Conservation (phyloP, 2,113 vertebrate genomes). For the Carassius gibelio region DNA sequence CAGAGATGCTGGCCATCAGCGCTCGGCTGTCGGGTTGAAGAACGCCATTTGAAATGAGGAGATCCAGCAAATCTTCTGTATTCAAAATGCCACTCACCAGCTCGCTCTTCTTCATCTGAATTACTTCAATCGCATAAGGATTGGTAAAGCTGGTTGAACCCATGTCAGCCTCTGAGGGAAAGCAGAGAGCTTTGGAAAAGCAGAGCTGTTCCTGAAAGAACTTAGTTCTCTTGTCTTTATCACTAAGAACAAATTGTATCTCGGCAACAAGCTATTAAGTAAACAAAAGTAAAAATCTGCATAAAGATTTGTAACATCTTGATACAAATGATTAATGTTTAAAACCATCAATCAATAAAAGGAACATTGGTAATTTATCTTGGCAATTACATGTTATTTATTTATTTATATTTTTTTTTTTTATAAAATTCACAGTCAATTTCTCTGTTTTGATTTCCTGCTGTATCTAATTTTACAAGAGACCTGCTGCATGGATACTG, state of each 20-base stretch:
- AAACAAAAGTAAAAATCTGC: not conserved
- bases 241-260: slow-evolving; percentile 33
- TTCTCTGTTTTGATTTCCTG: not conserved
- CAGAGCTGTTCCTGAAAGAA: not conserved
- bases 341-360: not conserved
- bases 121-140: slow-evolving; percentile 75
- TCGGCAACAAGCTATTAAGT: slow-evolving; percentile 47
- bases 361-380: not conserved
- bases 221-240: slow-evolving; percentile 5
- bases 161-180: slow-evolving; percentile 24
- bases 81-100: slow-evolving; percentile 73
- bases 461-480: not conserved
- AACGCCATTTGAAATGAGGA: slow-evolving; percentile 72
- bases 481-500: slow-evolving; percentile 40
- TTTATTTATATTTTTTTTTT: not conserved
- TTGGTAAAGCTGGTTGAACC: slow-evolving; percentile 68
- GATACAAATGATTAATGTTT: not conserved
- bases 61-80: slow-evolving; percentile 75
- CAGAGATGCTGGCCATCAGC: slow-evolving; percentile 72
- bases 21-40: slow-evolving; percentile 72
- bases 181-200: not conserved
- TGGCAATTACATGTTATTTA: not conserved
- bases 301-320: not conserved
- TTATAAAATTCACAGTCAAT: not conserved
- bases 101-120: slow-evolving; percentile 75